A percentile compares a stretch with the other conserved stretches of the same genome.
These are phyloP conservation scores for Acleris laterana DNA, from an alignment of 2,888 invertebrate species.

Conservation along the genomic window DNA sequence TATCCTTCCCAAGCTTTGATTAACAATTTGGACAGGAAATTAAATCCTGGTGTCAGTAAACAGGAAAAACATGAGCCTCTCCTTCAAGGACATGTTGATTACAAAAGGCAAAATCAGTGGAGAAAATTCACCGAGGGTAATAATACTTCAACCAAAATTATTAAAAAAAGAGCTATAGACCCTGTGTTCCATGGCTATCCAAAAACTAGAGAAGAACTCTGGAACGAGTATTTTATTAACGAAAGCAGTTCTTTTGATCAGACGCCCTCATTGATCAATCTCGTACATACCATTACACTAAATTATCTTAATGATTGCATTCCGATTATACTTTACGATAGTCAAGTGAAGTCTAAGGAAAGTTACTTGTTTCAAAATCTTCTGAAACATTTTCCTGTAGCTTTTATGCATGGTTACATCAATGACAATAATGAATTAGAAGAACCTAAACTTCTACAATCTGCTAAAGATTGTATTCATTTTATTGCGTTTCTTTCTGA, in stretches of 20 bases:
- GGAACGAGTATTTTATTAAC: slow-evolving; percentile 79
- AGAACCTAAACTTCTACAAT: slow-evolving; percentile 71
- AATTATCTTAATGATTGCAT: slow-evolving; percentile 87
- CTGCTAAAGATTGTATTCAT: slow-evolving; percentile 83
- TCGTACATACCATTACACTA: slow-evolving; percentile 85
- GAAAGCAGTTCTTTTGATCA: slow-evolving; percentile 72
- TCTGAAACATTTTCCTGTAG: slow-evolving; percentile 81
- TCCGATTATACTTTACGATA: slow-evolving; percentile 88
- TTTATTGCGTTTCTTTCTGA: slow-evolving; percentile 88
- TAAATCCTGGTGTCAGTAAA: background rate
- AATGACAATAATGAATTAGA: slow-evolving; percentile 73
- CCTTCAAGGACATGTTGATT: background rate
- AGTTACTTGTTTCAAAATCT: slow-evolving; percentile 84
- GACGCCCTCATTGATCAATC: slow-evolving; percentile 83
- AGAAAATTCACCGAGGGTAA: slow-evolving; percentile 39
- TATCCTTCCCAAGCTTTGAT: slow-evolving; percentile 59
- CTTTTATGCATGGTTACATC: slow-evolving; percentile 86
- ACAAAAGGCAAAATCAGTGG: slow-evolving; percentile 35
- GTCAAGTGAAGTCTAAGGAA: slow-evolving; percentile 81
- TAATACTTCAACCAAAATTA: slow-evolving; percentile 7
- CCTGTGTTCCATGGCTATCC: slow-evolving; percentile 84
- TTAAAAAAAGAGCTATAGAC: slow-evolving; percentile 68
- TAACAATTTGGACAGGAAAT: background rate
- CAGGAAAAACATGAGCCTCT: background rate
- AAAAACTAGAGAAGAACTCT: slow-evolving; percentile 82